Percentiles rank a stretch among this genome's conserved stretches.
phyloP scores from a whole-genome alignment of 2,797 vertebrate genomes.

The Hyperoplus lanceolatus region DNA sequence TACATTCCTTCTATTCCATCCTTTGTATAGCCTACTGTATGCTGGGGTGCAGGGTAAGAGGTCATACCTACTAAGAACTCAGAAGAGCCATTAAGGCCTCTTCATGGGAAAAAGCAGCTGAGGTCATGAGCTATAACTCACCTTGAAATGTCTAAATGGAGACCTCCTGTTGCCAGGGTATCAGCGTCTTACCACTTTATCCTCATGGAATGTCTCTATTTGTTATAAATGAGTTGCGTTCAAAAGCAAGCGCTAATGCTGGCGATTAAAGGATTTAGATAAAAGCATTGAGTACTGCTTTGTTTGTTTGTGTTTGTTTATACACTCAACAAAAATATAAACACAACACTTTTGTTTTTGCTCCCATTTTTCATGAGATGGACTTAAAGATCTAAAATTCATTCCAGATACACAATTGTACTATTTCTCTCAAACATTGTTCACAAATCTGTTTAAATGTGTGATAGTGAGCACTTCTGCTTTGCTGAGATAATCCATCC shows the following conservation, averaged over 20 bases:
- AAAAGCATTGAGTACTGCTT: background rate
- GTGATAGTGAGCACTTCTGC: no score
- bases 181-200: constrained; percentile 52
- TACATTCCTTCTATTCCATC: background rate
- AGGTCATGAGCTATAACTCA: constrained; percentile 68
- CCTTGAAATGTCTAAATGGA: constrained; percentile 79
- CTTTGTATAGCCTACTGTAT: background rate
- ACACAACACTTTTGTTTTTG: no score
- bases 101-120: constrained; percentile 73
- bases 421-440: no score
- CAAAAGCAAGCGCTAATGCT: constrained; percentile 26
- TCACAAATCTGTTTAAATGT: no score
- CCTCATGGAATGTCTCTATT: constrained; percentile 67
- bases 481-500: no score
- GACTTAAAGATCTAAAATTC: no score
- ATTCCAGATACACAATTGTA: no score
- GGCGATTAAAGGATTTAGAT: constrained; percentile 38
- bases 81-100: constrained; percentile 21
- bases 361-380: no score
- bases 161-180: constrained; percentile 67
- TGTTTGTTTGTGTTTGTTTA: constrained; percentile 27
- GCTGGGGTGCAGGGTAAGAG: background rate
- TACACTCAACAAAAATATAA: no score
- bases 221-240: constrained; percentile 56
- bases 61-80: background rate